A percentile compares a stretch with the other conserved stretches of the same genome.
phyloP scores from a whole-genome alignment of 2,113 vertebrate genomes.

The Sylvia atricapilla region DNA sequence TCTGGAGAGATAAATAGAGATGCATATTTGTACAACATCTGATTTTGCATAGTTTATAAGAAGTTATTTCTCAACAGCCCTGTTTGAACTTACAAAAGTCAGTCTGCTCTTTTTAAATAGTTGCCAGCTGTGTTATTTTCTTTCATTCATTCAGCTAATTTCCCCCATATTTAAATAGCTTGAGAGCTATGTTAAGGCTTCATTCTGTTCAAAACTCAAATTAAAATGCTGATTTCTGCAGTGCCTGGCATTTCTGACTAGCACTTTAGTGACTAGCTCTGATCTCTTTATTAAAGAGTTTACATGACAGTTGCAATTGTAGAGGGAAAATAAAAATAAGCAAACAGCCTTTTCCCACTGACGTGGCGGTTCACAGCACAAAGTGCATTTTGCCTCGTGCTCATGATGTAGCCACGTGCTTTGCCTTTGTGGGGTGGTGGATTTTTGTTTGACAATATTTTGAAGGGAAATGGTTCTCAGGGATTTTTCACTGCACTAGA shows the following conservation, averaged over 20 bases:
- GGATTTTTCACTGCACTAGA: background rate
- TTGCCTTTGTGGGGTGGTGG: background rate
- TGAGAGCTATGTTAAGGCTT: slow-evolving; percentile 40
- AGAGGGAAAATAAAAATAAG: slow-evolving; percentile 37
- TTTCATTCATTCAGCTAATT: slow-evolving; percentile 55
- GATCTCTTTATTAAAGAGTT: slow-evolving; percentile 47
- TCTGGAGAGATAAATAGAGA: slow-evolving; percentile 10
- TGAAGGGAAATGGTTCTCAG: background rate
- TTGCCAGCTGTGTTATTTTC: slow-evolving; percentile 59
- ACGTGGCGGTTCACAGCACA: background rate
- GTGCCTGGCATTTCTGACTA: slow-evolving; percentile 37
- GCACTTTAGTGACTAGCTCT: slow-evolving; percentile 18
- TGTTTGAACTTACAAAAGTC: slow-evolving; percentile 24
- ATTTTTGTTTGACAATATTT: background rate
- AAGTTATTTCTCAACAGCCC: slow-evolving; percentile 36
- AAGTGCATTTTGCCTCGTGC: background rate
- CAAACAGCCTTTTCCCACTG: background rate
- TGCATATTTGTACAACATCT: slow-evolving; percentile 36
- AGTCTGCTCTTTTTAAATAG: slow-evolving; percentile 39
- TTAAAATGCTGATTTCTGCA: slow-evolving; percentile 47
- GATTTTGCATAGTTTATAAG: slow-evolving; percentile 17
- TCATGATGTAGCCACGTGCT: fast-evolving
- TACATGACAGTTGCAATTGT: slow-evolving; percentile 46
- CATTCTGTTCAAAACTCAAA: slow-evolving; percentile 45
- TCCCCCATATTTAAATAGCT: slow-evolving; percentile 43